Base-by-base conservation (phyloP, 2,797 vertebrate species). In the Squalus acanthias region DNA sequence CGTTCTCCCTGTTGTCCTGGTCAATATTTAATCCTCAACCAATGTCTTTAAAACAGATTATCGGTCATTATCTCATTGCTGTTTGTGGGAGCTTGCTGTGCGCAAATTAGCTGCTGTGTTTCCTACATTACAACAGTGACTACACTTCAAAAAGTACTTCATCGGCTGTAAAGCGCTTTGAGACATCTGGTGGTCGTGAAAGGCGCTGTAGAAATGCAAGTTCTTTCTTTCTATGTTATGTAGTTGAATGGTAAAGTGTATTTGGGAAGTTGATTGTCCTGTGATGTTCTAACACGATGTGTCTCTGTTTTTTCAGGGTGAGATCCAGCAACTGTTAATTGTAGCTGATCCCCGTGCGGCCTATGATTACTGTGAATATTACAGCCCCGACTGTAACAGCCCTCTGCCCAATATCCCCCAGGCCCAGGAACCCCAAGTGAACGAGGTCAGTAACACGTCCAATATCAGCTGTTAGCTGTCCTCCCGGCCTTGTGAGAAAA, bases 261-360 rank as follows among this genome's bases (percentile, higher is more conserved):
- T 79, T 3, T 7, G 57, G 39, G 39, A 39, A 70, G 69, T n/a
- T n/a, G 3, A 0, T 12, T 39, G n/a, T 7, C n/a, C 12, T 0
- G 33, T 92, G 89, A 65, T n/a, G 17, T 2, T 92, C 57, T 67
- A 20, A 65, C 2, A 0, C 6, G 1, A 20, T 82, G 15, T 57
- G 24, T 92, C 1, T 95, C 46, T 95, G 20, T 22, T 57, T 39
- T 96, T 67, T 3, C 98, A 99, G 99, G 99, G 99, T 7, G 99
- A 99, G 97, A 99, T 99, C 97, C 99, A 99, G 97, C 99, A 99
- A 97, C 98, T 99, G 96, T 98, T 99, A 97, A 98, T 99, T 3
- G 98, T 99, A 96, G 97, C 98, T 0, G 99, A 99, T 97, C 98
- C 98, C 96, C 98, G 99, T 2, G 99, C 99, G 3, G 99, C 99